Evolutionary conservation across 35 echinoderm and acorn worm genomes (phyloP).

Genomic region (Lytechinus variegatus): DNA sequence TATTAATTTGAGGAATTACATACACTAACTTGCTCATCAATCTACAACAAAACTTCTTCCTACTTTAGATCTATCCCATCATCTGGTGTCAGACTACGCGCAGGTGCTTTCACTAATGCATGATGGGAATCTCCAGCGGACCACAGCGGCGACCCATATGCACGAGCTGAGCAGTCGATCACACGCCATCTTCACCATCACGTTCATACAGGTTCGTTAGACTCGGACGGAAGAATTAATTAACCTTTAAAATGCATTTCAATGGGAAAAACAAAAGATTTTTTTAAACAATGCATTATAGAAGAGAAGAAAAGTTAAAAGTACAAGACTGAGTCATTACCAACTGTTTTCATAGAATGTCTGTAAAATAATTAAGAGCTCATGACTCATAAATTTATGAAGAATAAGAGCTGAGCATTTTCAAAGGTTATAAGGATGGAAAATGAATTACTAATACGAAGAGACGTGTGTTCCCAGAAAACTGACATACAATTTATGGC

Average conservation of each 20-base stretch:
- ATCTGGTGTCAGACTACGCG: constrained; percentile 74
- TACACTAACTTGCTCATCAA: neutral
- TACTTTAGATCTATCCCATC: constrained; percentile 63
- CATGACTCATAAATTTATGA: neutral
- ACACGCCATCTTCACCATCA: constrained; percentile 96
- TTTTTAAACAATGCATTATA: constrained; percentile 1
- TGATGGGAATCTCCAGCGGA: constrained; percentile 81
- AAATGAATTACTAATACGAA: neutral
- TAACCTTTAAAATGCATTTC: neutral
- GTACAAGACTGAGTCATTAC: neutral
- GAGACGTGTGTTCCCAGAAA: neutral
- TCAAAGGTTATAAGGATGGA: neutral
- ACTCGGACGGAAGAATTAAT: neutral
- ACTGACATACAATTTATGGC: too few species aligned
- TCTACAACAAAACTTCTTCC: neutral
- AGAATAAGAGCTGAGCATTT: neutral
- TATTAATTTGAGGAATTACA: neutral
- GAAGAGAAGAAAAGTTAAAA: neutral
- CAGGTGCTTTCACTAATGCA: constrained; percentile 61
- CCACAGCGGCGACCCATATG: constrained; percentile 95
- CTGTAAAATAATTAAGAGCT: neutral
- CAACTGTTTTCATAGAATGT: neutral
- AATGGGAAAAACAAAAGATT: neutral
- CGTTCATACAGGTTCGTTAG: constrained; percentile 88
- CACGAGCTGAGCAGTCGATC: constrained; percentile 95